Evolutionary conservation across 2,797 vertebrate genomes (phyloP).

Genomic region (Margarornis squamiger): DNA sequence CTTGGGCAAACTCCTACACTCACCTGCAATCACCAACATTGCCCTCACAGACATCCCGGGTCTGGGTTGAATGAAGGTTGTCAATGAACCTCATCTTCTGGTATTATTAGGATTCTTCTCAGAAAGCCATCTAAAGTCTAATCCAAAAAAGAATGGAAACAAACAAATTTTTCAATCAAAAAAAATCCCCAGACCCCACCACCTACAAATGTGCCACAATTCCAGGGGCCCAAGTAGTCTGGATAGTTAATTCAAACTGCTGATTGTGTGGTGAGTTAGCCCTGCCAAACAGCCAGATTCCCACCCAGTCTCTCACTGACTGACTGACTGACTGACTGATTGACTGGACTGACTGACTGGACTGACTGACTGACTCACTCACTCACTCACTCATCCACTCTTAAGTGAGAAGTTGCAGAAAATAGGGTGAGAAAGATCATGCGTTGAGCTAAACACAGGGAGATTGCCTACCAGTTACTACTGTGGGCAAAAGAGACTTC

Average conservation of each 20-base stretch:
- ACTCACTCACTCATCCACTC: neutral
- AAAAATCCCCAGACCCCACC: rapidly evolving
- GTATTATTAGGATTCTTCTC: neutral
- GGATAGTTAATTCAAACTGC: neutral
- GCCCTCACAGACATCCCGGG: neutral
- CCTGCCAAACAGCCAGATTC: neutral
- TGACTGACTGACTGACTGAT: neutral
- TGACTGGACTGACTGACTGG: no score
- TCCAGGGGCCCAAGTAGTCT: neutral
- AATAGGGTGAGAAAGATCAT: neutral
- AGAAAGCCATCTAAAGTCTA: neutral
- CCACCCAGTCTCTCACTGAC: neutral
- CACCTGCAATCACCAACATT: neutral
- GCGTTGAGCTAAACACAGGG: neutral
- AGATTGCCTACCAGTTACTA: neutral
- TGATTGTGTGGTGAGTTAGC: neutral
- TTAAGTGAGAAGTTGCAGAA: neutral
- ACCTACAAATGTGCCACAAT: rapidly evolving
- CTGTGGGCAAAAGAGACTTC: neutral
- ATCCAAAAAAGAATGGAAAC: neutral
- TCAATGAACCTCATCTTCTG: neutral
- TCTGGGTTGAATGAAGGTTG: neutral
- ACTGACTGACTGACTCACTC: no score
- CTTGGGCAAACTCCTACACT: neutral
- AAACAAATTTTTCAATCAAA: neutral